These are phyloP conservation scores for Lasioglossum villosulum DNA, from an alignment of 2,888 invertebrate species.

Conservation along the genomic window DNA sequence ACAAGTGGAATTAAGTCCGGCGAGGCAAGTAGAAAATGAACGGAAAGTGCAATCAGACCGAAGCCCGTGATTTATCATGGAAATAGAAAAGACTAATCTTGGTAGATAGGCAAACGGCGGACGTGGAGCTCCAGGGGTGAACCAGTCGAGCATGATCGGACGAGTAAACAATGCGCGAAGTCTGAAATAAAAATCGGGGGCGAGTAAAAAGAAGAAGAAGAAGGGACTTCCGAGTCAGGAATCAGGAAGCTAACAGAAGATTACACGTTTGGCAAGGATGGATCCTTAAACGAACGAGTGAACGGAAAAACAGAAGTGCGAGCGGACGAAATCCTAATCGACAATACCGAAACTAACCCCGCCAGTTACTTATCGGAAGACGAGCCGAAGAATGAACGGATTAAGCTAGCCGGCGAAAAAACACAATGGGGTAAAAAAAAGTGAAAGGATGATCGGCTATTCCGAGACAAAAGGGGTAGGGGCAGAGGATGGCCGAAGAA, in stretches of 20 bases:
- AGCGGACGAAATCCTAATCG: slow-evolving; percentile 26
- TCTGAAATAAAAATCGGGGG: background rate
- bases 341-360: slow-evolving; percentile 16
- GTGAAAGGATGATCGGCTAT: slow-evolving; percentile 31
- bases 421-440: slow-evolving; percentile 21
- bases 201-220: no score
- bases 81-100: background rate
- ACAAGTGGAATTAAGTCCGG: background rate
- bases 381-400: slow-evolving; percentile 47
- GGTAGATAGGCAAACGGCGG: background rate
- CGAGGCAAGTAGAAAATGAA: background rate
- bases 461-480: slow-evolving; percentile 42
- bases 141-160: background rate
- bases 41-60: background rate
- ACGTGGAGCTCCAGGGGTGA: no score
- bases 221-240: background rate
- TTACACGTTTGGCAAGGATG: background rate
- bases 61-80: background rate
- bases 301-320: slow-evolving; percentile 2
- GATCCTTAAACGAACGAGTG: background rate
- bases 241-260: background rate
- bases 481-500: background rate
- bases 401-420: slow-evolving; percentile 47
- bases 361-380: slow-evolving; percentile 29
- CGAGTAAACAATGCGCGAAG: background rate